Evolutionary conservation across 64 coral and sea anemone genomes (phyloP).

Genomic region (Actinia equina): DNA sequence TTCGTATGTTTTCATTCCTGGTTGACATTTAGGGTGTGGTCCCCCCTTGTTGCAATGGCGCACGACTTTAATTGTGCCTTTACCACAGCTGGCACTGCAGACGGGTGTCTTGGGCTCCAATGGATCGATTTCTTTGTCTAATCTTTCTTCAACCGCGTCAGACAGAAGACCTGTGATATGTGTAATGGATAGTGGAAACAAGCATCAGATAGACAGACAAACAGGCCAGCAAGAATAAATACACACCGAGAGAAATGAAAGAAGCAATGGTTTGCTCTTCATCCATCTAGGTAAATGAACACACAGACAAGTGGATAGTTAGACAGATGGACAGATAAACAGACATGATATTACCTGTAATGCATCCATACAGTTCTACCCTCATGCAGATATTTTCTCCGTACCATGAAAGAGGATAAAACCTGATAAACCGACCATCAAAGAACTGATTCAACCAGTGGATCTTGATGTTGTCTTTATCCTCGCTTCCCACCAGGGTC

Average conservation of each 20-base stretch:
- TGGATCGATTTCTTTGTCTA: constrained; percentile 12
- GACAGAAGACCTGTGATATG: constrained; percentile 58
- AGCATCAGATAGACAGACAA: neutral
- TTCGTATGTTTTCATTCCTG: constrained; percentile 57
- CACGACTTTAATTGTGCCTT: constrained; percentile 57
- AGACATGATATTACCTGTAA: constrained; percentile 52
- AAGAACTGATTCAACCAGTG: constrained; percentile 79
- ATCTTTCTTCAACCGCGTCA: constrained; percentile 22
- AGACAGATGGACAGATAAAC: neutral
- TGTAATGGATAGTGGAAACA: neutral
- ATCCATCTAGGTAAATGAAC: no score
- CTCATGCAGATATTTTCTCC: constrained; percentile 86
- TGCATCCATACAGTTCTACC: constrained; percentile 75
- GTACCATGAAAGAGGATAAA: constrained; percentile 83
- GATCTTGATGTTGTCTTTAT: constrained; percentile 82
- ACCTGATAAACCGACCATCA: constrained; percentile 68
- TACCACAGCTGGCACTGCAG: constrained; percentile 81
- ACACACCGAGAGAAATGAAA: no score
- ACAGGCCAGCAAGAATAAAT: no score
- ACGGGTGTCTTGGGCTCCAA: constrained; percentile 41
- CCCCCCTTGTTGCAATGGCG: constrained; percentile 27
- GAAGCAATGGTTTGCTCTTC: no score
- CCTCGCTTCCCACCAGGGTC: constrained; percentile 47
- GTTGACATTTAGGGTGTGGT: constrained; percentile 40
- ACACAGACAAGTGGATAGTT: no score